phyloP scores from a whole-genome alignment of 2,888 invertebrate genomes.

The Gortyna flavago region DNA sequence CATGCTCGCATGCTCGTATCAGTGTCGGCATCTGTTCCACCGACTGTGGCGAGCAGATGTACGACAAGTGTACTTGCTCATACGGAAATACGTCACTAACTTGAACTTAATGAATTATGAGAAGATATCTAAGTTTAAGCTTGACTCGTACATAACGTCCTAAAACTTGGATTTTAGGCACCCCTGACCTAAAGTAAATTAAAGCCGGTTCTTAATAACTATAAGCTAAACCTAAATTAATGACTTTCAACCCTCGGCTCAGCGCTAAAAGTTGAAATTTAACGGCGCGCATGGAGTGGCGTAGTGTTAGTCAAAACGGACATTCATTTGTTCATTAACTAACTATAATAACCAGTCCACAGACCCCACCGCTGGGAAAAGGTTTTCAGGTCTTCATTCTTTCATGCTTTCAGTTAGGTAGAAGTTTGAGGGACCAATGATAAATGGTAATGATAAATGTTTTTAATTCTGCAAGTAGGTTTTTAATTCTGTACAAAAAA shows the following conservation, averaged over 20 bases:
- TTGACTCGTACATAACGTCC: neutral
- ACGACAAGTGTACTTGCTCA: conserved; percentile 2
- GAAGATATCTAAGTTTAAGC: neutral
- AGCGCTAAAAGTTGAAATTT: no score
- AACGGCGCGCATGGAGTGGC: no score
- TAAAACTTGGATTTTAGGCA: neutral
- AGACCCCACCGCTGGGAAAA: neutral
- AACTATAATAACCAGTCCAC: neutral
- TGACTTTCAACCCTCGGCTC: neutral
- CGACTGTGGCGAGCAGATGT: neutral
- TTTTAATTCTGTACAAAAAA: no score
- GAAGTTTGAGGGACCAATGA: neutral
- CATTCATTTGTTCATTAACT: neutral
- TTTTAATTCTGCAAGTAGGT: no score
- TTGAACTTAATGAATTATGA: no score
- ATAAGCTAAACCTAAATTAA: neutral
- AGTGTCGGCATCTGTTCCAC: no score
- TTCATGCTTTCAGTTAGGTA: neutral
- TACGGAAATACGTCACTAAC: no score
- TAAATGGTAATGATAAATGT: no score
- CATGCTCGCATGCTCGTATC: no score
- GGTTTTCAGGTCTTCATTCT: no score
- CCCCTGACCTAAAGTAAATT: neutral
- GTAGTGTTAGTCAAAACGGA: no score
- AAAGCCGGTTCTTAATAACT: neutral